Conservation (phyloP, 2,888 invertebrate genomes). For the Thalpophila matura region DNA sequence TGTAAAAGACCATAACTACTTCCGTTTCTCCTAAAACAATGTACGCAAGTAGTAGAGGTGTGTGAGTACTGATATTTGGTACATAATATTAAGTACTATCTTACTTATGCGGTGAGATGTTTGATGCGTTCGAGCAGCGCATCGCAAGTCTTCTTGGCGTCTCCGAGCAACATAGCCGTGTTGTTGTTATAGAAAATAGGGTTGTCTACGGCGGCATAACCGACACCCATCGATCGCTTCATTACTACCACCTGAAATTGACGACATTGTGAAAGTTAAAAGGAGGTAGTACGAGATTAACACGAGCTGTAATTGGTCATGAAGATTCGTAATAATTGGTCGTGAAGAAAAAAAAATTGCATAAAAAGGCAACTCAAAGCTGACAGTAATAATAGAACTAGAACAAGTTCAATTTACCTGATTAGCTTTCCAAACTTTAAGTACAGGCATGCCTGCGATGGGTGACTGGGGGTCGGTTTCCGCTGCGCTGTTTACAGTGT, state of each 20-base stretch:
- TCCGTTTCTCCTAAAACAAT: conserved; percentile 9
- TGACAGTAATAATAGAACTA: neutral
- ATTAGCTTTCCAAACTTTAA: conserved; percentile 96
- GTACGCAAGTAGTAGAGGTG: conserved; percentile 5
- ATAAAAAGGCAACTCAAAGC: neutral
- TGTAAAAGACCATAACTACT: conserved; percentile 5
- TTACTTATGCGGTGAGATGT: conserved; percentile 75
- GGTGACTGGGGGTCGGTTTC: conserved; percentile 97
- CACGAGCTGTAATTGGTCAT: neutral
- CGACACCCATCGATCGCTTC: conserved; percentile 96
- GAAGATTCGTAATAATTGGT: neutral
- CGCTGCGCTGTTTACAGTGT: conserved; percentile 97
- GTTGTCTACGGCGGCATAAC: conserved; percentile 98
- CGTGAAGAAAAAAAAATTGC: too few relatives aligned
- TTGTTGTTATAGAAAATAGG: conserved; percentile 97
- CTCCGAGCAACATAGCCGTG: conserved; percentile 96
- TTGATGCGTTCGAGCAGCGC: conserved; percentile 93
- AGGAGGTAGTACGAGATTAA: neutral
- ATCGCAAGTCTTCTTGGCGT: conserved; percentile 98
- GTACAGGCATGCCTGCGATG: conserved; percentile 98
- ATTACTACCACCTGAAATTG: conserved; percentile 94
- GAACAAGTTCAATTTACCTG: conserved; percentile 86
- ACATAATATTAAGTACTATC: conserved; percentile 34
- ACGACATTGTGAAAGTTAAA: neutral
- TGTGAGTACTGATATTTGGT: conserved; percentile 34